Conservation (phyloP, 2,888 invertebrate genomes). For the Latheticus oryzae region DNA sequence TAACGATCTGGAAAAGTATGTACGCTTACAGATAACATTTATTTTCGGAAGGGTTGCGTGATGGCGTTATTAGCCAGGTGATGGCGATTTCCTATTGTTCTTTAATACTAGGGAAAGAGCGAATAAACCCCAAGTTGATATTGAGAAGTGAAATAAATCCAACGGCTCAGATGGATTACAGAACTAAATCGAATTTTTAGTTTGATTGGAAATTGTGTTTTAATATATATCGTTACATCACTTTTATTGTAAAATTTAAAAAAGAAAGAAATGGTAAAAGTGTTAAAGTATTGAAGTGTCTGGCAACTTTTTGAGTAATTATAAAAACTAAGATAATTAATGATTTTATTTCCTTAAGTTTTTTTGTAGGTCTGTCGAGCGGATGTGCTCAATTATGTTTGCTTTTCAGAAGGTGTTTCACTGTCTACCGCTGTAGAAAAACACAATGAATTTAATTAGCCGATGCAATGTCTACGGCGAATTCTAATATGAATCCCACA, state of each 20-base stretch:
- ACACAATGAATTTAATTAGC: slow-evolving; percentile 30
- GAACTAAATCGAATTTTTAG: too few species aligned
- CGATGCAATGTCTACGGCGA: slow-evolving; percentile 31
- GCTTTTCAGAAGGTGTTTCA: slow-evolving; percentile 20
- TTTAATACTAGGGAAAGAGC: neutral
- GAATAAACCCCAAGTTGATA: too few species aligned
- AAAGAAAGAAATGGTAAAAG: too few species aligned
- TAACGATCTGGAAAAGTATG: slow-evolving; percentile 15
- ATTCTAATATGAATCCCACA: slow-evolving; percentile 40
- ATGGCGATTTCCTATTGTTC: slow-evolving; percentile 25
- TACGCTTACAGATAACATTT: slow-evolving; percentile 17
- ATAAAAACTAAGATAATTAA: too few species aligned
- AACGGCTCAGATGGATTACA: too few species aligned
- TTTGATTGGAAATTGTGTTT: too few species aligned
- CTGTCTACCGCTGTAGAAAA: slow-evolving; percentile 28
- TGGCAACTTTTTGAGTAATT: too few species aligned
- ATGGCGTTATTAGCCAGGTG: slow-evolving; percentile 27
- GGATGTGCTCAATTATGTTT: slow-evolving; percentile 28
- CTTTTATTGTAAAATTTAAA: too few species aligned
- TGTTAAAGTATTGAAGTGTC: too few species aligned
- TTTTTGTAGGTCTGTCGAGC: slow-evolving; percentile 2
- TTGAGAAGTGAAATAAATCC: too few species aligned
- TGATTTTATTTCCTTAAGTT: too few species aligned
- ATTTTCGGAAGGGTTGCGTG: slow-evolving; percentile 28
- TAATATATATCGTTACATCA: too few species aligned